Conservation (phyloP, 2,888 invertebrate genomes). For the Balanococcus diminutus region DNA sequence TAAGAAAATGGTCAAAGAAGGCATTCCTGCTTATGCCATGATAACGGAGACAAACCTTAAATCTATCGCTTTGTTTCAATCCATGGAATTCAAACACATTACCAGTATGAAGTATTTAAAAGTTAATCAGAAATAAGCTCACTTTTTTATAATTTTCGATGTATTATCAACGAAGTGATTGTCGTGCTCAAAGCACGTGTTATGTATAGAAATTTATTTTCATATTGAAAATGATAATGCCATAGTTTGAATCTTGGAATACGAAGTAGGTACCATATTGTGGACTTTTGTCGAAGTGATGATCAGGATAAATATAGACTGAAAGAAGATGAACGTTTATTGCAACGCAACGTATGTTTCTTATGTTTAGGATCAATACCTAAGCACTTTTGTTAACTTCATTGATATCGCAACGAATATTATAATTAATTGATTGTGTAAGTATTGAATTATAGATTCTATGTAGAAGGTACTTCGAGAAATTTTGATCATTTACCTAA, state of each 20-base stretch:
- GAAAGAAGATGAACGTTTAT: neutral
- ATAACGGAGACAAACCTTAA: neutral
- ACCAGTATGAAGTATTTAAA: slow-evolving; percentile 18
- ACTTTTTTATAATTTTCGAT: neutral
- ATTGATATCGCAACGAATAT: neutral
- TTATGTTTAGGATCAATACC: neutral
- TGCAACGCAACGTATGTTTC: neutral
- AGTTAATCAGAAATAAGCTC: neutral
- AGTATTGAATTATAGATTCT: neutral
- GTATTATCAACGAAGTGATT: neutral
- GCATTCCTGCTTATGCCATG: neutral
- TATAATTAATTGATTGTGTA: neutral
- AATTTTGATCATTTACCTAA: neutral
- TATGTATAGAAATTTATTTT: neutral
- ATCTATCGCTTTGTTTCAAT: slow-evolving; percentile 22
- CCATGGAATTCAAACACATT: slow-evolving; percentile 24
- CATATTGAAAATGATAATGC: neutral
- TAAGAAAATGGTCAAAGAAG: neutral
- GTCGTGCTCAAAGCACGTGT: neutral
- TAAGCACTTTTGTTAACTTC: neutral
- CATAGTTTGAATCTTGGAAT: neutral
- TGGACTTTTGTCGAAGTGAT: neutral
- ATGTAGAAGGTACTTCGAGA: neutral
- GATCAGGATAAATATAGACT: neutral
- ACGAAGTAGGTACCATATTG: neutral